Percentiles rank a stretch among this genome's conserved stretches.
These are phyloP conservation scores for Aphelocoma californica DNA, from an alignment of 2,797 vertebrate species.

Conservation along the genomic window DNA sequence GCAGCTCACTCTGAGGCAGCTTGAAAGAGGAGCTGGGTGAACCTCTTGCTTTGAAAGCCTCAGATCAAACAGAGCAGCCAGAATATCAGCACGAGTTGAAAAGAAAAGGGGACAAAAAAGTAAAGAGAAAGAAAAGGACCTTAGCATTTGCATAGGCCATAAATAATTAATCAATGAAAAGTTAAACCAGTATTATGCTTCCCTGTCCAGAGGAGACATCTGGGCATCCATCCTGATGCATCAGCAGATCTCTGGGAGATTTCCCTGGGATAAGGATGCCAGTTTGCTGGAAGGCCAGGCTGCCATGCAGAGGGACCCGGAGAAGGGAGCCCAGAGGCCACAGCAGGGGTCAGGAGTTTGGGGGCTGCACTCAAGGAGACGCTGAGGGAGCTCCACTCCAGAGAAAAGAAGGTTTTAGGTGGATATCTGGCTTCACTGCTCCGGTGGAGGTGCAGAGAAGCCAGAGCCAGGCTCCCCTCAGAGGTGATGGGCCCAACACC, in stretches of 20 bases:
- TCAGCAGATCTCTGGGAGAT: not conserved
- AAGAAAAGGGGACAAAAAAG: not conserved
- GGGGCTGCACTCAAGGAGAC: not conserved
- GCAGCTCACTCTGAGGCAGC: not conserved
- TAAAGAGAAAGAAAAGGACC: not conserved
- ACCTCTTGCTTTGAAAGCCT: not conserved
- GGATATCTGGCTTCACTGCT: not conserved
- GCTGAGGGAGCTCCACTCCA: not conserved
- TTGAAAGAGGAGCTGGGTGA: not conserved
- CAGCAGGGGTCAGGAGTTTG: rapidly evolving
- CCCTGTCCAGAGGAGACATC: not conserved
- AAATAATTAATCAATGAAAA: not conserved
- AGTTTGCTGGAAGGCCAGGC: not conserved
- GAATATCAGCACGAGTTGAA: not conserved
- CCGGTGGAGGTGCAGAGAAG: not conserved
- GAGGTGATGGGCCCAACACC: not conserved
- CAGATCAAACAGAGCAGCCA: not conserved
- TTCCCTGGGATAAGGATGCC: not conserved
- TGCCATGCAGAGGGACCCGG: not conserved
- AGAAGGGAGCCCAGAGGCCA: not conserved
- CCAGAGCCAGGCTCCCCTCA: not conserved
- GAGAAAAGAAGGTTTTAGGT: not conserved
- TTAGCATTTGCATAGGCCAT: not conserved
- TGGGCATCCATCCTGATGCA: not conserved
- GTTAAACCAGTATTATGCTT: not conserved